Evolutionary conservation across 2,888 invertebrate genomes (phyloP), one percentile per base, ranked within the genome.

Genomic region (Steinernema scapterisci): DNA sequence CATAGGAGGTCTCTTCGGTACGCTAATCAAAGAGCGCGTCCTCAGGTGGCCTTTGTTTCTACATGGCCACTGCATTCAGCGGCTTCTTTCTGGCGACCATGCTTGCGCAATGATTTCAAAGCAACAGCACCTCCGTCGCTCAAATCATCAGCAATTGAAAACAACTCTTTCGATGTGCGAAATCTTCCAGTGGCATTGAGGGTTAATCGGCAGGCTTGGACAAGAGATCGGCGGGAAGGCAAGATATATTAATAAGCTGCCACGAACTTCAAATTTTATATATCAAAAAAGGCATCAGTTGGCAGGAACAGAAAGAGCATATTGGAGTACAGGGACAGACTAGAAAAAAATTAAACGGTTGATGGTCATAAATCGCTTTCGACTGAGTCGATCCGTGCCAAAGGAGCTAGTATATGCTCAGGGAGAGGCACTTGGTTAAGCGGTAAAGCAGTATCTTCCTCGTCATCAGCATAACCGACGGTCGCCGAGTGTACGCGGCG

Each of bases 21-120:
- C 25, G 63, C 11, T 63, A 63, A 63, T 63, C 63, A 63, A 63
- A 63, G 63, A 31, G 63, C 27, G 27, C 63, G 63, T 63, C 63
- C 63, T 63, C n/a, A 63, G 63, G 63, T 63, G 63, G 63, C 63
- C 63, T 63, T 63, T 63, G 63, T 63, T 27, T 38, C 63, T 6
- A 63, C 63, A 63, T 63, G 63, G 9, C 16, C 63, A 63, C 31
- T 63, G 16, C 63, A 63, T 38, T 63, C 63, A 16, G 63, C 63
- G 63, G 63, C 63, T 31, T 25, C 63, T 63, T 25, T 38, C 63
- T 25, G 3, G 63, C 63, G 16, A 13, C 63, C 19, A 16, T 63
- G 16, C 27, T 63, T 63, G 63, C 63, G 63, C 63, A 63, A 63
- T 27, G 25, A 25, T 63, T 31, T 63, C 63, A 63, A 63, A 63